A percentile compares a stretch with the other conserved stretches of the same genome.
These are phyloP conservation scores for Gisinianus flammeolus DNA, from an alignment of 2,888 invertebrate genomes.

Conservation along the genomic window DNA sequence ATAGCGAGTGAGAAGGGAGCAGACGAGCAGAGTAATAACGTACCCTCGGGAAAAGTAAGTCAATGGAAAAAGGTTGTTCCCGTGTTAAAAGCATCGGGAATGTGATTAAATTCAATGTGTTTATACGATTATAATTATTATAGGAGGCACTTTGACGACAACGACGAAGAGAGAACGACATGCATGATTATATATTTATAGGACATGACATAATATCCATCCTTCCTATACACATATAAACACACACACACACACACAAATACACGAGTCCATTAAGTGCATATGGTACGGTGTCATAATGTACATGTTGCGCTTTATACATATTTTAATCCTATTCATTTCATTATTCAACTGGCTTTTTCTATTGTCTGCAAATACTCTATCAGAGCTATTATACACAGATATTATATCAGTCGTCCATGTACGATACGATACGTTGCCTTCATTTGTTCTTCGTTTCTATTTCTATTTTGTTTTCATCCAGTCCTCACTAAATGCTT, in stretches of 20 bases:
- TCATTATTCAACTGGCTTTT: slow-evolving; percentile 5
- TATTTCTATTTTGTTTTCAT: no score
- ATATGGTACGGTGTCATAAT: slow-evolving; percentile 9
- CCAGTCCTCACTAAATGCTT: no score
- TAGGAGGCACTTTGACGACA: slow-evolving; percentile 12
- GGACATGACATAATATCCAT: not conserved
- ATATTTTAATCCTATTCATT: slow-evolving; percentile 19
- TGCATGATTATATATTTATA: not conserved
- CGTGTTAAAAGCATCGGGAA: slow-evolving; percentile 49
- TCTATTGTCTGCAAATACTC: not conserved
- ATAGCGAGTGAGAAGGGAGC: not conserved
- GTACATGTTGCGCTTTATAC: slow-evolving; percentile 21
- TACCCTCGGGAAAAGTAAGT: slow-evolving; percentile 35
- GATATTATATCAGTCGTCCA: no score
- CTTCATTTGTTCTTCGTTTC: no score
- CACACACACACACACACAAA: no score
- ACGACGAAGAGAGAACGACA: not conserved
- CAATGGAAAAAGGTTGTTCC: slow-evolving; percentile 43
- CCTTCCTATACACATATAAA: no score
- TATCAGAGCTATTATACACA: no score
- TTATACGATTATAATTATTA: slow-evolving; percentile 28
- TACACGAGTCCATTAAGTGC: not conserved
- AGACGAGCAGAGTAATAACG: slow-evolving; percentile 12
- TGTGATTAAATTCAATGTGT: slow-evolving; percentile 31
- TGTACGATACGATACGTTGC: no score